These are phyloP conservation scores for Parapsyche elsis DNA, from an alignment of 1,140 invertebrate genomes.

Conservation along the genomic window DNA sequence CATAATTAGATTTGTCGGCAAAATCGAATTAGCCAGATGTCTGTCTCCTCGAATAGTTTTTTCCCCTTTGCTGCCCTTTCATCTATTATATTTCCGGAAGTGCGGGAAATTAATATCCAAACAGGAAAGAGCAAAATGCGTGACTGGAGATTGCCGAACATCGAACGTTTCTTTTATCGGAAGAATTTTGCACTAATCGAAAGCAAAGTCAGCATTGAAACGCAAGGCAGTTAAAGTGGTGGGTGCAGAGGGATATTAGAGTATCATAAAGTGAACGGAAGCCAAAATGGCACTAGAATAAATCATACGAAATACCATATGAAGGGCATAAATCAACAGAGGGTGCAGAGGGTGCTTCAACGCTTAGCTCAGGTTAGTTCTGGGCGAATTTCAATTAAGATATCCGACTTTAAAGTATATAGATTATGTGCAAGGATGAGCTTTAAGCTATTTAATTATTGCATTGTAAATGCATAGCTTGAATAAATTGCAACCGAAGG, in stretches of 20 bases:
- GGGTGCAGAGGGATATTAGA: neutral
- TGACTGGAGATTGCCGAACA: neutral
- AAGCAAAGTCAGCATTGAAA: neutral
- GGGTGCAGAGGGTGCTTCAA: neutral
- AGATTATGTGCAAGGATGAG: neutral
- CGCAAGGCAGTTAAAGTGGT: neutral
- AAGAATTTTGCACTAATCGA: neutral
- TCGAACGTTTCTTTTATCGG: neutral
- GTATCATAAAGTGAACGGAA: constrained; percentile 37
- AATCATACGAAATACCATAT: constrained; percentile 5
- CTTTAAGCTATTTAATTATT: neutral
- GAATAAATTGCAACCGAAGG: too few relatives aligned
- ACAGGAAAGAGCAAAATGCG: too few relatives aligned
- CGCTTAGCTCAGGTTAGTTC: neutral
- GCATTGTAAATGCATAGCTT: neutral
- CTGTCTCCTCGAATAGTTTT: too few relatives aligned
- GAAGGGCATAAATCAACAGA: constrained; percentile 10
- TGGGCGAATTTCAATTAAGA: neutral
- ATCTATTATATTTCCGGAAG: too few relatives aligned
- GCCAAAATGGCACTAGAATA: constrained; percentile 8
- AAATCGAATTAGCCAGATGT: too few relatives aligned
- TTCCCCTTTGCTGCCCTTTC: too few relatives aligned
- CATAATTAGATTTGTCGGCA: too few relatives aligned
- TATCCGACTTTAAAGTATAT: neutral
- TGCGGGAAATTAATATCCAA: too few relatives aligned